Conservation (phyloP, 2,797 vertebrate species). For the Acanthurus leucopareius region DNA sequence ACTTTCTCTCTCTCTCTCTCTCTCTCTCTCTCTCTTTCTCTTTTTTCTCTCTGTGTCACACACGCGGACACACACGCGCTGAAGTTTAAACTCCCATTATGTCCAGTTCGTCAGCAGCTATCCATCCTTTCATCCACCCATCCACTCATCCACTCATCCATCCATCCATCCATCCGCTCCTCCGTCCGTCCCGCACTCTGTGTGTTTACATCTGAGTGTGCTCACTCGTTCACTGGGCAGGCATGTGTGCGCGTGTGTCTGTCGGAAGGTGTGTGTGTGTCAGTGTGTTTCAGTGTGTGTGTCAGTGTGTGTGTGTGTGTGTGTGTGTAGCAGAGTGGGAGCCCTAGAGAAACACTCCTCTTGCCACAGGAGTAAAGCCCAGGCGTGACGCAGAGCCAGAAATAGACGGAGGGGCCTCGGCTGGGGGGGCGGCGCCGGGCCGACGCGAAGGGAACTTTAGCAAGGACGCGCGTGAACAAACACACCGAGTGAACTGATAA, state of each 20-base stretch:
- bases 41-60: no score
- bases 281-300: constrained; percentile 26
- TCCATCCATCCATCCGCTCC: constrained; percentile 28
- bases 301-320: constrained; percentile 35
- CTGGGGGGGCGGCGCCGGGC: constrained; percentile 80
- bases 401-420: constrained; percentile 95
- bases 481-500: neutral
- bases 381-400: constrained; percentile 99
- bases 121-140: no score
- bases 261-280: constrained; percentile 14
- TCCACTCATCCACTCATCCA: no score
- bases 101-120: constrained; percentile 36
- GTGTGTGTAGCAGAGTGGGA: constrained; percentile 86
- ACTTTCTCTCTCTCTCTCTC: constrained; percentile 14
- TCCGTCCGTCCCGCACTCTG: constrained; percentile 29
- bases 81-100: constrained; percentile 57
- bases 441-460: constrained; percentile 52
- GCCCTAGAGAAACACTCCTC: constrained; percentile 98
- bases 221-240: constrained; percentile 52
- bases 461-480: constrained; percentile 42
- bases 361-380: constrained; percentile 99
- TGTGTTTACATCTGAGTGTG: constrained; percentile 72
- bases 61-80: neutral
- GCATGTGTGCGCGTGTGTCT: constrained; percentile 40
- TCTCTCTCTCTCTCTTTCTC: constrained; percentile 6